phyloP scores from a whole-genome alignment of 2,888 invertebrate species.

The Sinelater perroti region DNA sequence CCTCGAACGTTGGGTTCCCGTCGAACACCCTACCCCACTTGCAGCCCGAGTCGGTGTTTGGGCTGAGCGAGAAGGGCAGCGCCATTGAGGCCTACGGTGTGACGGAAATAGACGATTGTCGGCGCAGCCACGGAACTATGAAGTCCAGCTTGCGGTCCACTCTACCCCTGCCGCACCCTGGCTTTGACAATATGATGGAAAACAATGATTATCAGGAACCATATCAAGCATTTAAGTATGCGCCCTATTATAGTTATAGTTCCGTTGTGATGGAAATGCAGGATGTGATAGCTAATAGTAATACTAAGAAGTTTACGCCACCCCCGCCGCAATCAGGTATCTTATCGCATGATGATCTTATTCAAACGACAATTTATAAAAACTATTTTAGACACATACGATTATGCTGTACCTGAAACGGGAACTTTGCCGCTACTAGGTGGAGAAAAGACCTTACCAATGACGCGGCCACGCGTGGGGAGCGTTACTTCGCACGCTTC shows the following conservation, averaged over 20 bases:
- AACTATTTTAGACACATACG: constrained; percentile 74
- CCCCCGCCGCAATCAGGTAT: constrained; percentile 54
- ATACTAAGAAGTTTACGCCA: constrained; percentile 51
- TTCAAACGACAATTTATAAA: no score
- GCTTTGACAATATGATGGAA: constrained; percentile 69
- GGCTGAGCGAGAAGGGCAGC: constrained; percentile 58
- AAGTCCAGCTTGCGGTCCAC: constrained; percentile 63
- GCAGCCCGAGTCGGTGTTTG: constrained; percentile 65
- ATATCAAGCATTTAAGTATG: constrained; percentile 78
- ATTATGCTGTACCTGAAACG: constrained; percentile 81
- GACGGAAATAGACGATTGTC: constrained; percentile 69
- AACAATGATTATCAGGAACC: constrained; percentile 81
- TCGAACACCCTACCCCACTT: constrained; percentile 58
- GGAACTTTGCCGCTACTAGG: constrained; percentile 74
- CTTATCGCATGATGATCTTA: constrained; percentile 2
- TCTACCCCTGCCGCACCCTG: constrained; percentile 64
- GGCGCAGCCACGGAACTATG: constrained; percentile 63
- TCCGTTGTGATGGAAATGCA: constrained; percentile 80
- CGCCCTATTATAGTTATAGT: constrained; percentile 80
- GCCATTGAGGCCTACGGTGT: constrained; percentile 67
- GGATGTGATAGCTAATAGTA: constrained; percentile 68
- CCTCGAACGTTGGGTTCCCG: constrained; percentile 65
- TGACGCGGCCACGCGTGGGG: constrained; percentile 58
- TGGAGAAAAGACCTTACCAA: constrained; percentile 61
- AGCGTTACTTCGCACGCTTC: constrained; percentile 56